phyloP scores from a whole-genome alignment of 2,797 vertebrate genomes.

The Poecilia velifera region DNA sequence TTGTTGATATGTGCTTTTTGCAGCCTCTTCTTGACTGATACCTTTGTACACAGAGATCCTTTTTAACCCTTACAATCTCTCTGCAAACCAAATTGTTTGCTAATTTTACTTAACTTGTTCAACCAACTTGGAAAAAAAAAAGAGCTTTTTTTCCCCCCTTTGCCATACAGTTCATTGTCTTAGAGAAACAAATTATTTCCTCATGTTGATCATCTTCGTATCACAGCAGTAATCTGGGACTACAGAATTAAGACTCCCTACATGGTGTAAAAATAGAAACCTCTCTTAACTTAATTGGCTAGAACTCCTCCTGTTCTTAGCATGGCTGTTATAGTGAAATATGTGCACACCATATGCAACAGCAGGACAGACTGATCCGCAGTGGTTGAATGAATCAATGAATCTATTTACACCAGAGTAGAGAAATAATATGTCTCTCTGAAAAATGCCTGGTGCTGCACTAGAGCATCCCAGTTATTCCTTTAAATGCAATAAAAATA shows the following conservation, averaged over 20 bases:
- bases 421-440: background rate
- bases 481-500: background rate
- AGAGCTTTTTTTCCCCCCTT: background rate
- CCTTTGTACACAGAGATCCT: background rate
- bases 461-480: background rate
- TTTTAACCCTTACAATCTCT: background rate
- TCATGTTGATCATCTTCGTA: background rate
- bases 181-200: background rate
- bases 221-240: background rate
- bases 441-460: background rate
- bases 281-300: background rate
- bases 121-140: background rate
- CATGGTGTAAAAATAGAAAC: background rate
- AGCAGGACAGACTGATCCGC: slow-evolving; percentile 2
- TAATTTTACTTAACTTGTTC: background rate
- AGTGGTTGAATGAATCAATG: background rate
- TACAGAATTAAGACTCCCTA: background rate
- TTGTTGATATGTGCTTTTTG: background rate
- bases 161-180: background rate
- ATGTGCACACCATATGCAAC: background rate
- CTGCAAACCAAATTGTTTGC: background rate
- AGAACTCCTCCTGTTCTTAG: background rate
- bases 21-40: background rate
- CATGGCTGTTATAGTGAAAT: slow-evolving; percentile 1
- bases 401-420: background rate